Evolutionary conservation across 2,888 invertebrate genomes (phyloP).

Genomic region (Synanthedon tipuliformis): DNA sequence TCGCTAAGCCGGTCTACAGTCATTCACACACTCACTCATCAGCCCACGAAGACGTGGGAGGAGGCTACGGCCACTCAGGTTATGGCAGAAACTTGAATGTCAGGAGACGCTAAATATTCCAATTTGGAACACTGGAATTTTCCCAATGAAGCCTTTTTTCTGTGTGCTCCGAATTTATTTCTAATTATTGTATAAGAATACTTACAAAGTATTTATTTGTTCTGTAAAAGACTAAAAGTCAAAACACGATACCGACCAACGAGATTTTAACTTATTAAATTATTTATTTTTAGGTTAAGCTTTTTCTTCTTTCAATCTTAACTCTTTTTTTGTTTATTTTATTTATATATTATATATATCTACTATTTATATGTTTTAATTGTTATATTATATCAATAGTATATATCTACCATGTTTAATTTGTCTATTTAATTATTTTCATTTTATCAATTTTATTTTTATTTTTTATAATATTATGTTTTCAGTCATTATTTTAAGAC

Average conservation of each 20-base stretch:
- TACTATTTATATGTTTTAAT: neutral
- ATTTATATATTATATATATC: neutral
- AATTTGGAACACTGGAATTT: no score
- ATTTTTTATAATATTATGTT: neutral
- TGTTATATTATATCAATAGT: no score
- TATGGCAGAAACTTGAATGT: constrained; percentile 56
- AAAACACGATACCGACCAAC: neutral
- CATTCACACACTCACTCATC: constrained; percentile 73
- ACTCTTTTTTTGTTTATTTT: neutral
- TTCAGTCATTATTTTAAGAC: no score
- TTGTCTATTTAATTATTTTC: neutral
- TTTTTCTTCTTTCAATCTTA: neutral
- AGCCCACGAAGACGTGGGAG: constrained; percentile 70
- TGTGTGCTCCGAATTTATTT: no score
- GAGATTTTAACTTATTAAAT: neutral
- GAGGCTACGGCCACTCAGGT: constrained; percentile 67
- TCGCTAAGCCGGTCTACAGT: constrained; percentile 83
- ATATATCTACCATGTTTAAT: neutral
- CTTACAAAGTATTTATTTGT: no score
- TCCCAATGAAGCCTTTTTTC: no score
- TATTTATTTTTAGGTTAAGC: neutral
- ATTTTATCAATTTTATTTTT: neutral
- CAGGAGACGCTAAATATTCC: constrained; percentile 25
- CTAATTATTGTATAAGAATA: no score
- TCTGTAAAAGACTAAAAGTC: neutral